phyloP scores from a whole-genome alignment of 2,888 invertebrate genomes.

The Sesia apiformis region DNA sequence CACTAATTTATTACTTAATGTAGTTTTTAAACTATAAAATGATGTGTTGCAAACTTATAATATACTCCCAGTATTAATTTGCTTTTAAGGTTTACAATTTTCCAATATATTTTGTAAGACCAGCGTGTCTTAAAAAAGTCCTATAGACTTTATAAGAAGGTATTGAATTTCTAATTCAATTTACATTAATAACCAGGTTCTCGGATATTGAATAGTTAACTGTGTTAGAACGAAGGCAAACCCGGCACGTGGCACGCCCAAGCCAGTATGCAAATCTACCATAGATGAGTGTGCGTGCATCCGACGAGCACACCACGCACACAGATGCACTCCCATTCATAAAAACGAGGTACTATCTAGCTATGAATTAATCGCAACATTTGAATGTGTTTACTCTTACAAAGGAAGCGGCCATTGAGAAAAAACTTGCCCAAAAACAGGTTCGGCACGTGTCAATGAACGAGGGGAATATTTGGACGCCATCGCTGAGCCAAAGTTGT shows the following conservation, averaged over 20 bases:
- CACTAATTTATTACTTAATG: too few species aligned
- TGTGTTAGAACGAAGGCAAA: conserved; percentile 44
- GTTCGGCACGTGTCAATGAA: conserved; percentile 74
- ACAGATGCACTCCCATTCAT: conserved; percentile 63
- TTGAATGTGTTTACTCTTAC: conserved; percentile 72
- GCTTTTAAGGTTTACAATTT: too few species aligned
- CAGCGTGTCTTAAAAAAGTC: too few species aligned
- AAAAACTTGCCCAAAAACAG: conserved; percentile 65
- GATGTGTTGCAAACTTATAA: too few species aligned
- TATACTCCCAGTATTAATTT: too few species aligned
- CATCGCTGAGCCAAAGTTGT: conserved; percentile 39
- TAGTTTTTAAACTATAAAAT: too few species aligned
- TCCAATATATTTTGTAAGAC: too few species aligned
- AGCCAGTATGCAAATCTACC: conserved; percentile 63
- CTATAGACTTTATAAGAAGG: not conserved
- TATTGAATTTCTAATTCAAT: conserved; percentile 58
- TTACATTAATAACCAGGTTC: conserved; percentile 46
- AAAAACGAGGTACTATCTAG: conserved; percentile 65
- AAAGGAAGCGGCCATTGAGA: conserved; percentile 72
- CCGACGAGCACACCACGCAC: conserved; percentile 38
- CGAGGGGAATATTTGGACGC: conserved; percentile 67
- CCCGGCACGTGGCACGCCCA: conserved; percentile 55
- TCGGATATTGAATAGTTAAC: conserved; percentile 63
- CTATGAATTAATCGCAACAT: conserved; percentile 75
- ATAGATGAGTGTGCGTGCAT: conserved; percentile 16